Base-by-base conservation (phyloP, 2,888 invertebrate species). In the Athripsodes cinereus region DNA sequence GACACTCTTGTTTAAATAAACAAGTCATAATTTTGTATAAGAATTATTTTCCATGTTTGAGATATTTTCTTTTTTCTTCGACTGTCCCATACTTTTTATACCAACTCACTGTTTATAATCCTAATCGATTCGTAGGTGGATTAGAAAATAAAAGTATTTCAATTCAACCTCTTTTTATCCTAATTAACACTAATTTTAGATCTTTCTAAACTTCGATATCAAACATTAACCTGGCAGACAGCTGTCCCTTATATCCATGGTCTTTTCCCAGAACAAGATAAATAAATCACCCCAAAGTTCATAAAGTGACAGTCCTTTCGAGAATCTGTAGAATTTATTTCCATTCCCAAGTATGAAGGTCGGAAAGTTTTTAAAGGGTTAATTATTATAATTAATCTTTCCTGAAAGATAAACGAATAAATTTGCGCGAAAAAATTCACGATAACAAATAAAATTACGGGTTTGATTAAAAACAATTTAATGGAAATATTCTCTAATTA, bases 321-420 rank as follows among this genome's bases (percentile, higher is more conserved):
- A 40, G 40, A 40, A 8, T 40, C 40, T 8, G 13, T 3, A 40
- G 40, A 40, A 40, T 40, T 40, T 40, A 40, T 40, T 40, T 40
- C 40, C 40, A 40, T 40, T 40, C 40, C 40, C 3, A 2, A 40
- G 40, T 40, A 16, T 16, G 40, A 40, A 40, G 40, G 40, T 40
- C 40, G 13, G 13, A 16, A 40, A 40, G n/a, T 40, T 40, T 13
- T 13, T 8, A 40, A 40, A 40, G 40, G 40, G 40, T 40, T 40
- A 40, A 40, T 40, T 40, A 40, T 40, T 40, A 40, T 40, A 40
- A 40, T 40, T 40, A 40, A 40, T 40, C 40, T 40, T 40, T 16
- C 40, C 13, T 13, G 16, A 16, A 40, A 40, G 40, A 8, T 40
- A 8, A n/a, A 5, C 8, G 16, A 40, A 40, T 40, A 13, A 40